phyloP scores from a whole-genome alignment of 2,797 vertebrate genomes.

The Pseudotriccus pelzelni region DNA sequence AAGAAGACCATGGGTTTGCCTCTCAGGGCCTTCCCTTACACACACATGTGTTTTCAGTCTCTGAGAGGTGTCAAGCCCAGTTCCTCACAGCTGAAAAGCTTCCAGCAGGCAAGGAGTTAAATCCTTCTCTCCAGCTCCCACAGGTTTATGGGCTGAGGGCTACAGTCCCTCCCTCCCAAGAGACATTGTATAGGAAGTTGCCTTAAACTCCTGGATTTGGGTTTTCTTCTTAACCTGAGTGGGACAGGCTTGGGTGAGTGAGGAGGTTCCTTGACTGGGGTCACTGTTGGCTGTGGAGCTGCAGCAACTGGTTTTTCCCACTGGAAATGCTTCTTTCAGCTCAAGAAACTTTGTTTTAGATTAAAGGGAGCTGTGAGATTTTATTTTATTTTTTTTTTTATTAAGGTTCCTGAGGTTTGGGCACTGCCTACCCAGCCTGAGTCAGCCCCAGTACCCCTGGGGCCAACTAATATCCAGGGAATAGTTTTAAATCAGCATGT shows the following conservation, averaged over 20 bases:
- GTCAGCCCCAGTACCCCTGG: too few species aligned
- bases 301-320: not conserved
- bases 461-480: not conserved
- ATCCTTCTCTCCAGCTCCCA: not conserved
- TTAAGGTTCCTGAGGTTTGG: not conserved
- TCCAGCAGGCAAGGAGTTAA: not conserved
- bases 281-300: not conserved
- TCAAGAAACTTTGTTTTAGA: not conserved
- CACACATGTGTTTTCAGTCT: not conserved
- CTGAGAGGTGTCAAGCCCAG: not conserved
- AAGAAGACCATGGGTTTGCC: not conserved
- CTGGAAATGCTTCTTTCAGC: not conserved
- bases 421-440: not conserved
- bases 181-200: not conserved
- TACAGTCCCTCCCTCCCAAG: not conserved
- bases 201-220: not conserved
- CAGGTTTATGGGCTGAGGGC: not conserved
- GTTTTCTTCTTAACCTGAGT: too few species aligned
- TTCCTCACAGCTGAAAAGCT: not conserved
- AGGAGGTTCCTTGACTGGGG: too few species aligned
- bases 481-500: not conserved
- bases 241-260: not conserved
- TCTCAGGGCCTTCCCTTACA: not conserved
- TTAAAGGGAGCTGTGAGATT: not conserved
- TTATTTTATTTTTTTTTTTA: not conserved